phyloP scores from a whole-genome alignment of 2,888 invertebrate species.

The Mechanitis mazaeus region DNA sequence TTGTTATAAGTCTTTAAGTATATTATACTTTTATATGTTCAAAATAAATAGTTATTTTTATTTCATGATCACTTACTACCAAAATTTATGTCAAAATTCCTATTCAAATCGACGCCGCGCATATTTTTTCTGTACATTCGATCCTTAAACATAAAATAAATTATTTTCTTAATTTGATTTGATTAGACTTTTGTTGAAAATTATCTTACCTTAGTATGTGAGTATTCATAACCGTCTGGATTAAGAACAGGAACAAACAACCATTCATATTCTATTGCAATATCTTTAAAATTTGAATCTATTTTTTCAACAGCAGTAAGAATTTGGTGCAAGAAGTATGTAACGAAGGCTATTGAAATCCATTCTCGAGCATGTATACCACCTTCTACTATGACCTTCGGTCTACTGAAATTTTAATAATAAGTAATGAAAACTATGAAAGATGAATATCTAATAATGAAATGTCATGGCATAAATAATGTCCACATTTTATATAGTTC shows the following conservation, averaged over 20 bases:
- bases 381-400: constrained; percentile 74
- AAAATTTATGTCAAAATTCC: constrained; percentile 78
- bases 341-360: constrained; percentile 79
- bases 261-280: constrained; percentile 78
- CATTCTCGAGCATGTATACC: constrained; percentile 86
- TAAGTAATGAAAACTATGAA: not conserved
- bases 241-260: constrained; percentile 82
- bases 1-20: not conserved
- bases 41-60: not conserved
- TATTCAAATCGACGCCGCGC: constrained; percentile 78
- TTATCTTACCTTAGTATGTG: constrained; percentile 66
- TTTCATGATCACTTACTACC: constrained; percentile 49
- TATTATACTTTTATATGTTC: not conserved
- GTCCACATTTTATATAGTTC: no score
- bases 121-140: constrained; percentile 80
- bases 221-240: constrained; percentile 84
- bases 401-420: constrained; percentile 40
- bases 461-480: no score
- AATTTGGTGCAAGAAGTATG: constrained; percentile 76
- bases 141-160: constrained; percentile 46
- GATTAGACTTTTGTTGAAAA: not conserved
- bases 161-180: constrained; percentile 1
- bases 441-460: not conserved
- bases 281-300: constrained; percentile 46
- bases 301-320: constrained; percentile 51